These are phyloP conservation scores for Eilema griseolum DNA, from an alignment of 2,888 invertebrate genomes.

Conservation along the genomic window DNA sequence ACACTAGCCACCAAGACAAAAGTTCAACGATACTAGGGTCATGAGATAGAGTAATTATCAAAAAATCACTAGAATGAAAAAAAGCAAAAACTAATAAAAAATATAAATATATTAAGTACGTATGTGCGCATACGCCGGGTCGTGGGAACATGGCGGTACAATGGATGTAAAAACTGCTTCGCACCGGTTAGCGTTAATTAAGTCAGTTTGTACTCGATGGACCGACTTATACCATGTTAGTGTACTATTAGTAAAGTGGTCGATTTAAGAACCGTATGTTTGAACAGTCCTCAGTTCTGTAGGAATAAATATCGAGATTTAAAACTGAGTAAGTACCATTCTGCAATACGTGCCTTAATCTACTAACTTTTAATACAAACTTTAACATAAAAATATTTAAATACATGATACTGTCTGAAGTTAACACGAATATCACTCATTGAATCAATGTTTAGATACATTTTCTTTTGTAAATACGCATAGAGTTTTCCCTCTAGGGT, in stretches of 20 bases:
- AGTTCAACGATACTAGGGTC: slow-evolving; percentile 46
- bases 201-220: slow-evolving; percentile 49
- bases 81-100: slow-evolving; percentile 45
- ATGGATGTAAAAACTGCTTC: slow-evolving; percentile 66
- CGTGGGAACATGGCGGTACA: slow-evolving; percentile 70
- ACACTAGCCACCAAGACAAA: slow-evolving; percentile 14
- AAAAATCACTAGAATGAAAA: slow-evolving; percentile 42
- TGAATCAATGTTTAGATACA: no score
- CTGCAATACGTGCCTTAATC: no score
- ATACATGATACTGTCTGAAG: no score
- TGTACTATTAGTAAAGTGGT: slow-evolving; percentile 16
- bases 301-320: no score
- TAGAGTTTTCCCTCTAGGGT: not conserved
- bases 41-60: slow-evolving; percentile 45
- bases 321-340: no score
- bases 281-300: no score
- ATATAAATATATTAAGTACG: slow-evolving; percentile 41
- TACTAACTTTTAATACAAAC: no score
- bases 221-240: slow-evolving; percentile 32
- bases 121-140: slow-evolving; percentile 43
- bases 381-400: no score
- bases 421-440: no score
- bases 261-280: no score
- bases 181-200: slow-evolving; percentile 73
- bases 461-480: no score